Conservation (phyloP, 2,113 vertebrate species). For the Eonycteris spelaea region DNA sequence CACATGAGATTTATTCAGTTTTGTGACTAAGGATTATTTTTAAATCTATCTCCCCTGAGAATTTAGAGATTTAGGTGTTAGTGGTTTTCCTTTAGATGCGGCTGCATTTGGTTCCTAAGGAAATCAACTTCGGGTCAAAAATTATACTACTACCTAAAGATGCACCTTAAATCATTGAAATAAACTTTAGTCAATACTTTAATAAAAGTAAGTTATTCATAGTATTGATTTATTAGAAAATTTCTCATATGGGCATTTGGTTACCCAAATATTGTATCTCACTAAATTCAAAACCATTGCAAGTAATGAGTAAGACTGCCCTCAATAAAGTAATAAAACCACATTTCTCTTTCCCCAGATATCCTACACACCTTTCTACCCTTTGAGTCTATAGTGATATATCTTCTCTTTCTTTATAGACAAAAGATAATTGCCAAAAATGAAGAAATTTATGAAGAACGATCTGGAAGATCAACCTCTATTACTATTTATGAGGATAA, state of each 20-base stretch:
- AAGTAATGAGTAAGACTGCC: neutral
- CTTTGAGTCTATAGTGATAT: neutral
- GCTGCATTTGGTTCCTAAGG: neutral
- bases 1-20: neutral
- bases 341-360: neutral
- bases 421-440: slow-evolving; percentile 66
- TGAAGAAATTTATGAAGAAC: slow-evolving; percentile 57
- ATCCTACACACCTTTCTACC: neutral
- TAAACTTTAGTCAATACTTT: neutral
- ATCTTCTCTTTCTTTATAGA: slow-evolving; percentile 45
- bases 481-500: neutral
- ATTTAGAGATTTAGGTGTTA: neutral
- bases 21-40: neutral
- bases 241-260: neutral
- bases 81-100: neutral
- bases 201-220: neutral
- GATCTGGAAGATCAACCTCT: neutral
- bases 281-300: neutral
- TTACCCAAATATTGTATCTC: neutral
- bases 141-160: neutral
- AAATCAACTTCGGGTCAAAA: neutral
- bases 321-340: neutral
- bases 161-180: neutral
- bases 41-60: neutral
- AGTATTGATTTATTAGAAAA: neutral